phyloP scores from a whole-genome alignment of 1,140 invertebrate genomes.

The Protaetia brevitarsis region DNA sequence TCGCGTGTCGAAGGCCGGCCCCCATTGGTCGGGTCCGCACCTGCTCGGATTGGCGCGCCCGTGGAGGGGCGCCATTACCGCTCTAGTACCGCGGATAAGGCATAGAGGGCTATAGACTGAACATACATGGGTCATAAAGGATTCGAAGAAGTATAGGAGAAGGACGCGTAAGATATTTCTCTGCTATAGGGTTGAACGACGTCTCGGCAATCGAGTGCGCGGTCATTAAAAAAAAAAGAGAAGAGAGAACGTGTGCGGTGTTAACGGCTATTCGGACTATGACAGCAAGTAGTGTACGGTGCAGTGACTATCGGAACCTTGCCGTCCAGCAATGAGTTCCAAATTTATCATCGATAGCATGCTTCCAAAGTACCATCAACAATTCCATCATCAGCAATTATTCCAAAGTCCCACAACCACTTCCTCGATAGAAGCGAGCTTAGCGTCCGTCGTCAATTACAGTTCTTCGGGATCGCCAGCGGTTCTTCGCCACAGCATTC shows the following conservation, averaged over 20 bases:
- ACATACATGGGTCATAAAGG: slow-evolving; percentile 66
- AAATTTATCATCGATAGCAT: slow-evolving; percentile 97
- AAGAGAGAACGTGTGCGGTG: slow-evolving; percentile 33
- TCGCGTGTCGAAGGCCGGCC: slow-evolving; percentile 38
- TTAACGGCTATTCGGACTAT: slow-evolving; percentile 38
- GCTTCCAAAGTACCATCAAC: slow-evolving; percentile 89
- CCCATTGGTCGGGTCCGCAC: slow-evolving; percentile 47
- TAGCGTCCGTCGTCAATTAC: slow-evolving; percentile 52
- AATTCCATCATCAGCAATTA: slow-evolving; percentile 69
- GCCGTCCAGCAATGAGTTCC: slow-evolving; percentile 75
- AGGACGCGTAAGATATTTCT: slow-evolving; percentile 59
- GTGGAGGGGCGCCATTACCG: slow-evolving; percentile 60
- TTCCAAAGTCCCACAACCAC: slow-evolving; percentile 53
- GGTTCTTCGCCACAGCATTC: slow-evolving; percentile 52
- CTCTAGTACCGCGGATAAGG: slow-evolving; percentile 62
- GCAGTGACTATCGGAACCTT: slow-evolving; percentile 40
- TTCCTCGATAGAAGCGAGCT: slow-evolving; percentile 52
- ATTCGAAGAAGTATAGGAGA: slow-evolving; percentile 65
- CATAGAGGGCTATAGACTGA: slow-evolving; percentile 65
- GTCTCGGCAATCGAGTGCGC: slow-evolving; percentile 36
- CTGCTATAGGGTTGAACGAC: slow-evolving; percentile 47
- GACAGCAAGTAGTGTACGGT: slow-evolving; percentile 43
- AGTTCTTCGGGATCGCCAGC: slow-evolving; percentile 48
- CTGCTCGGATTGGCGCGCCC: slow-evolving; percentile 46
- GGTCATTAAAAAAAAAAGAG: slow-evolving; percentile 36